These are phyloP conservation scores for Dromaius novaehollandiae DNA, from an alignment of 2,113 vertebrate genomes.

Conservation along the genomic window DNA sequence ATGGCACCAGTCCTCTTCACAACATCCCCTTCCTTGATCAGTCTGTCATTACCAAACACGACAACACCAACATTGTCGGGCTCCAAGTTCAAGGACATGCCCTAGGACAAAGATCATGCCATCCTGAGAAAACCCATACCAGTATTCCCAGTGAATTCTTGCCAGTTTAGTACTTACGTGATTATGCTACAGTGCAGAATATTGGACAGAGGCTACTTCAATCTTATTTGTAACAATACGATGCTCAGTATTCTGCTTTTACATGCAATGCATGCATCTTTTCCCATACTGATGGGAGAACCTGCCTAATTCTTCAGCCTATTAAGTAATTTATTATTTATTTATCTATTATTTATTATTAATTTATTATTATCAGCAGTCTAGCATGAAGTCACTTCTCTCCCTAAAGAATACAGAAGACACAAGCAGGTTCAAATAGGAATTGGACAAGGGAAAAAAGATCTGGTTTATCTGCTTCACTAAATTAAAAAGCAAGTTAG, in stretches of 20 bases:
- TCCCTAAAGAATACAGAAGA: neutral
- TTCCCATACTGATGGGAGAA: fast-evolving
- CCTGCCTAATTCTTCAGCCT: neutral
- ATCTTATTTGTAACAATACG: fast-evolving
- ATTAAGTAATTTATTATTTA: neutral
- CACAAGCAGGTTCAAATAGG: neutral
- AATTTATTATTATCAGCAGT: too few relatives aligned
- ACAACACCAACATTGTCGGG: slow-evolving; percentile 99
- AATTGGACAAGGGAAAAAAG: neutral
- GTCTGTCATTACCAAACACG: slow-evolving; percentile 98
- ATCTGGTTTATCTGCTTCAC: neutral
- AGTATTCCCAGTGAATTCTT: fast-evolving
- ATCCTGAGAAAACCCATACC: neutral
- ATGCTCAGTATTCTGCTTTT: fast-evolving
- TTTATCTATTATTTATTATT: too few relatives aligned
- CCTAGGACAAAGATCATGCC: slow-evolving; percentile 72
- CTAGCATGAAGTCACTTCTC: neutral
- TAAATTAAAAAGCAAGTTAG: fast-evolving
- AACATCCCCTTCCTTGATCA: slow-evolving; percentile 97
- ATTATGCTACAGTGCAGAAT: neutral
- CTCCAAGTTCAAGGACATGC: slow-evolving; percentile 99
- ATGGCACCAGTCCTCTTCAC: slow-evolving; percentile 98
- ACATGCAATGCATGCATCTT: fast-evolving
- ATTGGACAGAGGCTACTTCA: neutral
- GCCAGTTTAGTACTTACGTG: fast-evolving